Percentiles rank a stretch among this genome's conserved stretches.
These are phyloP conservation scores for Anguilla pacifica DNA, from an alignment of 2,797 vertebrate species.

Conservation along the genomic window DNA sequence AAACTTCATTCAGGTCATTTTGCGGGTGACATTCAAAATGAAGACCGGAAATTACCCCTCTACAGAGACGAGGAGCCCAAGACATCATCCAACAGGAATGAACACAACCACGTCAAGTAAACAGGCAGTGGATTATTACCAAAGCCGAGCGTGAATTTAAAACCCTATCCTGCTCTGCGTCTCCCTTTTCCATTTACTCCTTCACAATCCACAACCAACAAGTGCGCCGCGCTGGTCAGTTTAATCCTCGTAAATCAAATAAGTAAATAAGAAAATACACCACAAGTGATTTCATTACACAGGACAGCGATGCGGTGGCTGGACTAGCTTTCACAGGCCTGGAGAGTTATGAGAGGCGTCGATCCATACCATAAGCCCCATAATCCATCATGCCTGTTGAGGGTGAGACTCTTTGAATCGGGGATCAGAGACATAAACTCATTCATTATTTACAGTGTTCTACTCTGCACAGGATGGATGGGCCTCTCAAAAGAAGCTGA, in stretches of 20 bases:
- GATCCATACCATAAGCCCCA: conserved; percentile 4
- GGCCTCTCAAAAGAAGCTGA: conserved; percentile 37
- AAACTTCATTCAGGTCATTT: no score
- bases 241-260: conserved; percentile 5
- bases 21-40: no score
- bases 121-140: neutral
- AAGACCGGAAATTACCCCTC: neutral
- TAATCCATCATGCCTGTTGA: conserved; percentile 5
- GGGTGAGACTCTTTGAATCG: conserved; percentile 12
- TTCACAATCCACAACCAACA: neutral
- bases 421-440: conserved; percentile 6
- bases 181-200: neutral
- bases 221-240: neutral
- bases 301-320: neutral
- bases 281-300: neutral
- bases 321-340: neutral
- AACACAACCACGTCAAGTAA: neutral
- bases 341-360: conserved; percentile 20
- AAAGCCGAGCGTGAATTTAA: neutral
- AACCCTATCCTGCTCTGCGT: neutral
- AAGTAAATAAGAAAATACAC: conserved; percentile 6
- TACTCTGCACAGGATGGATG: conserved; percentile 36
- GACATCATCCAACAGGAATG: no score
- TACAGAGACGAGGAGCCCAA: neutral
- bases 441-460: conserved; percentile 42